Percentiles rank a stretch among this genome's conserved stretches.
phyloP scores from a whole-genome alignment of 2,113 vertebrate species.

The Asarcornis scutulata region DNA sequence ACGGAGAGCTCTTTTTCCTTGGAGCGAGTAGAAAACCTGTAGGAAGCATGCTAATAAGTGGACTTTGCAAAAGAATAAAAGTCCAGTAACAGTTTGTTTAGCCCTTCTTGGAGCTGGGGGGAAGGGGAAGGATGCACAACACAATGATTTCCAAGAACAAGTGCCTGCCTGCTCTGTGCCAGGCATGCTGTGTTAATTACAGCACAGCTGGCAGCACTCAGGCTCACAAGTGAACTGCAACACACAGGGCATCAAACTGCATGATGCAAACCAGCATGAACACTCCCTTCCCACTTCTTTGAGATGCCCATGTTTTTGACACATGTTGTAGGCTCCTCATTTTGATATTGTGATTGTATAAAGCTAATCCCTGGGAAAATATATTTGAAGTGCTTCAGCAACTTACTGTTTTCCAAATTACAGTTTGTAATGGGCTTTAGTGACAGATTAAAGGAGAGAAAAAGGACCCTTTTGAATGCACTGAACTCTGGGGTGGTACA shows the following conservation, averaged over 20 bases:
- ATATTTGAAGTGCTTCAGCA: background rate
- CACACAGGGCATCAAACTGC: background rate
- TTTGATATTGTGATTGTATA: background rate
- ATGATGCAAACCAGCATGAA: background rate
- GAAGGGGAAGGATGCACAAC: background rate
- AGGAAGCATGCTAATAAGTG: background rate
- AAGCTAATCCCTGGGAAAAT: background rate
- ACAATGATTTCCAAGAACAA: slow-evolving; percentile 23
- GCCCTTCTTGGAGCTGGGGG: background rate
- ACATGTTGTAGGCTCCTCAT: background rate
- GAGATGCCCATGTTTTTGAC: background rate
- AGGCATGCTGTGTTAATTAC: slow-evolving; percentile 15
- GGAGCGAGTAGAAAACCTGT: background rate
- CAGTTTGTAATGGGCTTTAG: background rate
- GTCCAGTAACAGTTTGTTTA: background rate
- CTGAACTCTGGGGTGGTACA: background rate
- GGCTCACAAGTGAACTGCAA: background rate
- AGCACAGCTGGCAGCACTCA: background rate
- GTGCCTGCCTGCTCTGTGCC: slow-evolving; percentile 12
- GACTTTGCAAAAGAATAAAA: background rate
- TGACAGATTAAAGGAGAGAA: background rate
- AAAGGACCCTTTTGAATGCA: background rate
- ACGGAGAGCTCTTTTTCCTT: background rate
- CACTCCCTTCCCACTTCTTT: background rate
- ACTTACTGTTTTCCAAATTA: background rate